These are phyloP conservation scores for Otolemur crassicaudatus DNA, from an alignment of 2,797 vertebrate genomes.

Conservation along the genomic window DNA sequence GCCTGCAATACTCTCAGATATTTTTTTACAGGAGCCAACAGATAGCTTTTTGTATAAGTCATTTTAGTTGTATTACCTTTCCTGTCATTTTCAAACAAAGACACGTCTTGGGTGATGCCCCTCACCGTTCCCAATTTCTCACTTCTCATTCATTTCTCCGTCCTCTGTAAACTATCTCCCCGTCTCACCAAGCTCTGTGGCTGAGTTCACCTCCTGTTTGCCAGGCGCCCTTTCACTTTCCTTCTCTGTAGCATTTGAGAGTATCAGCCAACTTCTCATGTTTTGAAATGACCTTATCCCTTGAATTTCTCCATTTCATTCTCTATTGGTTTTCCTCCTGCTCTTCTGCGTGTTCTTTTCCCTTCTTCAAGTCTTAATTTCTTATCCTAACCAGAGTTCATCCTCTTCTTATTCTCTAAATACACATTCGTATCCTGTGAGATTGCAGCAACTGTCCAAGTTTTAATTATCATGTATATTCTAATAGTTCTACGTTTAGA, in stretches of 20 bases:
- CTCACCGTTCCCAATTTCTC: neutral
- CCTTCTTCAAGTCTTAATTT: neutral
- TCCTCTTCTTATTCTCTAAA: neutral
- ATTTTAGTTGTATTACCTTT: neutral
- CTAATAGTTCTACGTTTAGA: neutral
- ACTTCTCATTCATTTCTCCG: neutral
- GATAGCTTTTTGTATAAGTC: neutral
- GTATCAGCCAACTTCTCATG: neutral
- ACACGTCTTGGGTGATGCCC: neutral
- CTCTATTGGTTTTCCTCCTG: neutral
- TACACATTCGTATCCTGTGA: neutral
- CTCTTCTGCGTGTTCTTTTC: neutral
- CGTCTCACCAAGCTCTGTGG: neutral
- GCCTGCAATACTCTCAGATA: neutral
- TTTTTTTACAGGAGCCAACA: neutral
- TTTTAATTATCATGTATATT: neutral
- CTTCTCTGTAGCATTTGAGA: neutral
- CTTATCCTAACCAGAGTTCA: neutral
- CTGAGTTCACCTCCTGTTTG: neutral
- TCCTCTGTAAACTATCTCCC: no score
- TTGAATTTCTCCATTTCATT: constrained; percentile 12
- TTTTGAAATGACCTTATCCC: neutral
- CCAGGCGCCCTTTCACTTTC: neutral
- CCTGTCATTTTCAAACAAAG: neutral
- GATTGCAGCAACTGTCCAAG: neutral